These are phyloP conservation scores for Latrodectus geometricus DNA, from an alignment of 1,140 invertebrate genomes.

Conservation along the genomic window DNA sequence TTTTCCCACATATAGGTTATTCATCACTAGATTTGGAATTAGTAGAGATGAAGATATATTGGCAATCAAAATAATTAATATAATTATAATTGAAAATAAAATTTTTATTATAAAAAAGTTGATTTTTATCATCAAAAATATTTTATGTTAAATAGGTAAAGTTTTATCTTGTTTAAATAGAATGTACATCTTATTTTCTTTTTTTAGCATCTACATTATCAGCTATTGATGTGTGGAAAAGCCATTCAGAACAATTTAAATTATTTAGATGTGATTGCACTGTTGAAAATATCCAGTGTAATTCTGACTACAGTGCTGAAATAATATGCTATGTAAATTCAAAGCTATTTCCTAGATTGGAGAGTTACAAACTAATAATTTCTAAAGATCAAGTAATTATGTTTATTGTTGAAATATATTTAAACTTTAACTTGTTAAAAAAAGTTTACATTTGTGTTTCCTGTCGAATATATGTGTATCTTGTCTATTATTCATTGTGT, in stretches of 20 bases:
- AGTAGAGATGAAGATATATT: too few species aligned
- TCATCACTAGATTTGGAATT: too few species aligned
- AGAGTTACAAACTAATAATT: constrained; percentile 72
- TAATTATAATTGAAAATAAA: too few species aligned
- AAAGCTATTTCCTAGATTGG: constrained; percentile 69
- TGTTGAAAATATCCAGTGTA: constrained; percentile 25
- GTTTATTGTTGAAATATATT: background rate
- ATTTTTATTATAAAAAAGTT: too few species aligned
- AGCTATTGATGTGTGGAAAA: constrained; percentile 26
- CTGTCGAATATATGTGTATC: too few species aligned
- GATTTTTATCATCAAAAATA: background rate
- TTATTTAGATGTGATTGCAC: constrained; percentile 4
- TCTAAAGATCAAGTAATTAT: constrained; percentile 68
- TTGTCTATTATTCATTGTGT: too few species aligned
- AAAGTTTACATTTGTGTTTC: too few species aligned
- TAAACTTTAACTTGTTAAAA: too few species aligned
- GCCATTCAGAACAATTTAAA: constrained; percentile 18
- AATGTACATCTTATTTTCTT: background rate
- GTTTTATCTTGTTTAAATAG: too few species aligned
- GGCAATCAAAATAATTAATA: too few species aligned
- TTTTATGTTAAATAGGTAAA: background rate
- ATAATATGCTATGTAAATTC: constrained; percentile 71
- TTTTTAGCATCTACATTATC: constrained; percentile 24
- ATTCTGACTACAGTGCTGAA: background rate
- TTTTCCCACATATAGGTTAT: too few species aligned